phyloP scores from a whole-genome alignment of 2,113 vertebrate genomes.

The Philantomba maxwellii region DNA sequence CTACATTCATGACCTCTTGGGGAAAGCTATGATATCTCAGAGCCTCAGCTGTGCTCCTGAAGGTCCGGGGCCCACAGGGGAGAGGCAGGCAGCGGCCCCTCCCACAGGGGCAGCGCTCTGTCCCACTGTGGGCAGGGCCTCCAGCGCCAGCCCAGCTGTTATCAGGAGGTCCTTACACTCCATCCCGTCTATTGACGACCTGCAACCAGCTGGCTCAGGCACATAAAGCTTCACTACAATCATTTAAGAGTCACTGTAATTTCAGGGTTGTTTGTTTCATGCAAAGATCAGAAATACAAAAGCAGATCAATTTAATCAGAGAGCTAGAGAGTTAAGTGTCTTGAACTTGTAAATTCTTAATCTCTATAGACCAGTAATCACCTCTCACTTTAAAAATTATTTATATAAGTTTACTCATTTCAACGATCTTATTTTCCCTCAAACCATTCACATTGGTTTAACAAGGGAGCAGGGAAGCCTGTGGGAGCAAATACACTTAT shows the following conservation, averaged over 20 bases:
- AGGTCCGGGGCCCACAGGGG: not conserved
- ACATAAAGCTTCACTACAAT: not conserved
- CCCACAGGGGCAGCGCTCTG: not conserved
- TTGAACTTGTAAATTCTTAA: not conserved
- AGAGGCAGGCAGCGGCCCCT: not conserved
- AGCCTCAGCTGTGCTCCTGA: not conserved
- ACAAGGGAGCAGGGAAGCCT: not conserved
- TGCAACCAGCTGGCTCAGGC: not conserved
- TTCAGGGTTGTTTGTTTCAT: not conserved
- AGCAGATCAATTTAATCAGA: not conserved
- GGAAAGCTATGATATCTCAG: constrained; percentile 33
- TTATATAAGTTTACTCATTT: not conserved
- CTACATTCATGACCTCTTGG: constrained; percentile 32
- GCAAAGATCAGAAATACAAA: constrained; percentile 24
- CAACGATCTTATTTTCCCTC: not conserved
- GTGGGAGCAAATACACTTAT: not conserved
- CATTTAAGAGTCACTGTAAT: constrained; percentile 32
- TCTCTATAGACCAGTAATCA: not conserved
- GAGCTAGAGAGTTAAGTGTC: not conserved
- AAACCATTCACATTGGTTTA: not conserved
- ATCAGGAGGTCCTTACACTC: not conserved
- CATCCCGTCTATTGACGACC: not conserved
- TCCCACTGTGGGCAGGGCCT: not conserved
- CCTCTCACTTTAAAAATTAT: not conserved
- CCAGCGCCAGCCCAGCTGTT: not conserved